Evolutionary conservation across 2,888 invertebrate species (phyloP), one percentile per base, ranked within the genome.

Genomic region (Syrista parreyssii): DNA sequence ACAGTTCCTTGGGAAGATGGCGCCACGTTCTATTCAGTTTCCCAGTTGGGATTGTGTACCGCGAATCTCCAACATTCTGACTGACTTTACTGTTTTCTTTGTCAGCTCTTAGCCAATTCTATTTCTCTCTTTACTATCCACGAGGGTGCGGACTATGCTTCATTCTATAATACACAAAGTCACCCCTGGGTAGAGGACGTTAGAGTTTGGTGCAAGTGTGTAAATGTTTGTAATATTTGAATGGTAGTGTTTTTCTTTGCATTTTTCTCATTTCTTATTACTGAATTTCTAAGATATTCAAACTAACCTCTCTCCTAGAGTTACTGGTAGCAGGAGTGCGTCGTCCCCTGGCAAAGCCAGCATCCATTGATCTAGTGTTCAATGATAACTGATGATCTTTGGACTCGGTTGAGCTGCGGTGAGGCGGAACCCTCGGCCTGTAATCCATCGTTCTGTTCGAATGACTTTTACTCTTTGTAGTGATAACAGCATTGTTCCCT

Each of bases 301-400:
- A 78, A 76, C 88, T 83, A 80, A 92, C 92, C 89, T 92, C 92
- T 84, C 92, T 89, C 81, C 92, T 90, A 69, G 91, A 88, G 84
- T 88, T 88, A 80, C 88, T 86, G 84, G 89, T 85, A 74, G 87
- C 82, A 83, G 91, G 87, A 35, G 88, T 87, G 79, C 89, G 81
- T 85, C 91, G 85, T 82, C 91, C 89, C 82, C 87, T 89, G 79
- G 85, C 95, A 88, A 95, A 96, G 82, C 95, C 95, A 4, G 96
- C 96, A 89, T 97, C 97, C 95, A 97, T 97, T 11, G 97, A 97
- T 87, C 97, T 94, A 83, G 97, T 96, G 91, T 96, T 97, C 81
- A 97, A 93, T 82, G 96, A 96, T 68, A 94, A 88, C 78, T 90
- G 89, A 81, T 91, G 89, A 82, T 91, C 90, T 78, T 90, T 91